phyloP scores from a whole-genome alignment of 2,797 vertebrate species.

The Hyperoplus immaculatus region DNA sequence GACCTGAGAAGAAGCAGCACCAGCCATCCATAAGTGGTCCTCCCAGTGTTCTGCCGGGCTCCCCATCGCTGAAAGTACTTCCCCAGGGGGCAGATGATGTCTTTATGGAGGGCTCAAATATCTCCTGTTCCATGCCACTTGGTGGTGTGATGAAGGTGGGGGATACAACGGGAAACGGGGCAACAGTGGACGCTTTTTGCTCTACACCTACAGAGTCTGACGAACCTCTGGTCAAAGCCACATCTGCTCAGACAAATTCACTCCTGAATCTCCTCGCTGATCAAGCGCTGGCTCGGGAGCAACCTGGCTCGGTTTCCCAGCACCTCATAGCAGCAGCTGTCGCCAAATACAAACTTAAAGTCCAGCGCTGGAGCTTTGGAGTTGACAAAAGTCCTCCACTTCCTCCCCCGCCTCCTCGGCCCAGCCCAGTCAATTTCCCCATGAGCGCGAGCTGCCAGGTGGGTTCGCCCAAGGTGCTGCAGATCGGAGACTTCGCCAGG shows the following conservation, averaged over 20 bases:
- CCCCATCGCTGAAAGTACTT: slow-evolving; percentile 59
- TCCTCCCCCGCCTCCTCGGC: slow-evolving; percentile 64
- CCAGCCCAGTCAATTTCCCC: slow-evolving; percentile 62
- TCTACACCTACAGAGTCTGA: slow-evolving; percentile 37
- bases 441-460: neutral
- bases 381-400: slow-evolving; percentile 41
- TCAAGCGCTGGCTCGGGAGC: slow-evolving; percentile 84
- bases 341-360: slow-evolving; percentile 39
- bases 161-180: neutral
- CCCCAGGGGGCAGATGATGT: slow-evolving; percentile 72
- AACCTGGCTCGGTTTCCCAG: slow-evolving; percentile 61
- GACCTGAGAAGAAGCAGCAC: slow-evolving; percentile 54
- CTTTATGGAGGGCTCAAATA: slow-evolving; percentile 50
- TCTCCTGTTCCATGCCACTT: slow-evolving; percentile 77
- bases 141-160: slow-evolving; percentile 76
- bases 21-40: neutral
- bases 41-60: slow-evolving; percentile 1
- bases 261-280: slow-evolving; percentile 87
- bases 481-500: slow-evolving; percentile 1
- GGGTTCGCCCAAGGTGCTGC: slow-evolving; percentile 27
- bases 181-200: slow-evolving; percentile 68
- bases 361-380: slow-evolving; percentile 33
- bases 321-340: slow-evolving; percentile 56
- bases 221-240: neutral
- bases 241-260: slow-evolving; percentile 74